Base-by-base conservation (phyloP, 2,888 invertebrate species). In the Athalia circularis region DNA sequence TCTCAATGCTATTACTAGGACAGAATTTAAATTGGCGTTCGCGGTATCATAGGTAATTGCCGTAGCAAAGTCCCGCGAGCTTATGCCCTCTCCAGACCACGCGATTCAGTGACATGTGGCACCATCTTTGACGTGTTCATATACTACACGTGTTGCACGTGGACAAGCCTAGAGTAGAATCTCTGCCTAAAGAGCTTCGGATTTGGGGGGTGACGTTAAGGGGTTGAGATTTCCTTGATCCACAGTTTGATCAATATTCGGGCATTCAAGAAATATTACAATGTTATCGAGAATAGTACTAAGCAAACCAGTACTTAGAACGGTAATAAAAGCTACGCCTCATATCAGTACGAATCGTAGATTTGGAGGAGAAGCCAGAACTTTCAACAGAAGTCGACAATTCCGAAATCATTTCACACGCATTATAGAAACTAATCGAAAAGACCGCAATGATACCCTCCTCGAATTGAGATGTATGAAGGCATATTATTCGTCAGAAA, bases 211-310 rank as follows among this genome's bases (percentile, higher is more conserved):
- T 29, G 29, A 29, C 2, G 0, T 29, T 29, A 29, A 29, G 29
- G 29, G 29, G 29, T 29, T 29, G 29, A 29, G 29, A 68, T 54
- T 68, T 43, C 68, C 3, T 13, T 54, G 3, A 54, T 11, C 54
- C 29, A 11, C 80, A 79, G 84, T 84, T 84, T 84, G 79, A 84
- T 84, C 84, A 13, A 85, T 84, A 85, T 50, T 75, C 47, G 7
- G 47, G 9, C 9, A 78, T 68, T 78, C 11, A 67, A 45, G 48
- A 47, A 79, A 80, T 64, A 77, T 79, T 57, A 68, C 80, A 82
- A 85, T 85, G 85, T 45, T 82, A 67, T 80, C 78, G 50, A 81
- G 65, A 65, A 74, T 65, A n/a, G 67, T 29, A 6, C 29, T 68
- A 48, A 67, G 74, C 6, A 77, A 48, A 43, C 80, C 62, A 59